Evolutionary conservation across 2,888 invertebrate genomes (phyloP).

Genomic region (Melipona bicolor): DNA sequence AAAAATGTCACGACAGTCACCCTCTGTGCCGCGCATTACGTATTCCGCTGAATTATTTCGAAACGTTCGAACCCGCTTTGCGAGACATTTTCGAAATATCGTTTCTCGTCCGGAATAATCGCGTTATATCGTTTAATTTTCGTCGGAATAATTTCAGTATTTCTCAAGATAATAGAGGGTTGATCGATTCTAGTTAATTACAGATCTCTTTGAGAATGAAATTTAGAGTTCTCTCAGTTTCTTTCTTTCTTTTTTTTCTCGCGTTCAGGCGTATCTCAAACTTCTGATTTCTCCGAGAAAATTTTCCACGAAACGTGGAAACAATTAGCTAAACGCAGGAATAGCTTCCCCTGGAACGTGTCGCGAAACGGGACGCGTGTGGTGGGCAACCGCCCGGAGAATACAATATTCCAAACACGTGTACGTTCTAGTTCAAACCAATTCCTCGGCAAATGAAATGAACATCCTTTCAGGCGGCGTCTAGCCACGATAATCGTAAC

Average conservation of each 20-base stretch:
- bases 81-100: neutral
- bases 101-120: neutral
- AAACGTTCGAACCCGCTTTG: constrained; percentile 4
- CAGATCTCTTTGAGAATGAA: no score
- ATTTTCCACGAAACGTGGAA: neutral
- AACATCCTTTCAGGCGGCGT: constrained; percentile 14
- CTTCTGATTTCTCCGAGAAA: no score
- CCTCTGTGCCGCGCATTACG: constrained; percentile 15
- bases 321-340: neutral
- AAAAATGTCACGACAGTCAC: constrained; percentile 51
- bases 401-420: constrained; percentile 22
- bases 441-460: constrained; percentile 27
- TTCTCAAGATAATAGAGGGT: no score
- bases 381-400: neutral
- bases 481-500: constrained; percentile 44
- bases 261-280: no score
- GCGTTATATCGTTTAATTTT: neutral
- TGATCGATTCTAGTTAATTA: no score
- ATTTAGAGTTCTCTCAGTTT: no score
- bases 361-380: neutral
- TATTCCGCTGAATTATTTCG: constrained; percentile 43
- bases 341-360: neutral
- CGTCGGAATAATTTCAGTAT: no score
- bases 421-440: neutral
- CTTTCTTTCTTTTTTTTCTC: no score